phyloP scores from a whole-genome alignment of 2,113 vertebrate genomes.

The Lasiurus cinereus region DNA sequence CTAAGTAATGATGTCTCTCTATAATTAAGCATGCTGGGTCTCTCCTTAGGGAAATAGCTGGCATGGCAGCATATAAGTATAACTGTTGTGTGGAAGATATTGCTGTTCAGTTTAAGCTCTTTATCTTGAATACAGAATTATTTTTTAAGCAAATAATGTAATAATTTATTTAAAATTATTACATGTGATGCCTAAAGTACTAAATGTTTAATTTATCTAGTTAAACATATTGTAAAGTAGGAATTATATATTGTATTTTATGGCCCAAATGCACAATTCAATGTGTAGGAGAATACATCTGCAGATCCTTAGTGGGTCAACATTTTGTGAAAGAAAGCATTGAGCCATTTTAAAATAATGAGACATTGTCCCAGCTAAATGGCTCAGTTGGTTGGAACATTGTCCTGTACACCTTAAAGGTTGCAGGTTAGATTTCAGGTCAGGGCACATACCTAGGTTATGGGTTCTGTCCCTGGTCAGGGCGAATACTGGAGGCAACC shows the following conservation, averaged over 20 bases:
- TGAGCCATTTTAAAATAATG: conserved; percentile 16
- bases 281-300: not conserved
- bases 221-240: conserved; percentile 33
- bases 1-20: conserved; percentile 71
- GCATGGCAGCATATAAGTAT: conserved; percentile 37
- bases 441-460: not conserved
- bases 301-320: not conserved
- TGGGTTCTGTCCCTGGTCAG: not conserved
- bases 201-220: not conserved
- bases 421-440: not conserved
- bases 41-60: conserved; percentile 70
- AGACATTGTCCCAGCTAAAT: not conserved
- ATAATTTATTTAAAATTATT: conserved; percentile 49
- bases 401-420: not conserved
- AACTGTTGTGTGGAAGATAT: not conserved
- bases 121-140: conserved; percentile 20
- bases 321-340: conserved; percentile 4
- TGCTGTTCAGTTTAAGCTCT: not conserved
- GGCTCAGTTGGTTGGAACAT: not conserved
- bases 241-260: not conserved
- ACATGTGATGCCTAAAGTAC: not conserved
- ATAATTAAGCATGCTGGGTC: conserved; percentile 69
- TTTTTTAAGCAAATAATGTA: not conserved
- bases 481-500: not conserved
- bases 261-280: not conserved